Percentiles rank a stretch among this genome's conserved stretches.
phyloP scores from a whole-genome alignment of 1,140 invertebrate genomes.

The Eueides isabella region DNA sequence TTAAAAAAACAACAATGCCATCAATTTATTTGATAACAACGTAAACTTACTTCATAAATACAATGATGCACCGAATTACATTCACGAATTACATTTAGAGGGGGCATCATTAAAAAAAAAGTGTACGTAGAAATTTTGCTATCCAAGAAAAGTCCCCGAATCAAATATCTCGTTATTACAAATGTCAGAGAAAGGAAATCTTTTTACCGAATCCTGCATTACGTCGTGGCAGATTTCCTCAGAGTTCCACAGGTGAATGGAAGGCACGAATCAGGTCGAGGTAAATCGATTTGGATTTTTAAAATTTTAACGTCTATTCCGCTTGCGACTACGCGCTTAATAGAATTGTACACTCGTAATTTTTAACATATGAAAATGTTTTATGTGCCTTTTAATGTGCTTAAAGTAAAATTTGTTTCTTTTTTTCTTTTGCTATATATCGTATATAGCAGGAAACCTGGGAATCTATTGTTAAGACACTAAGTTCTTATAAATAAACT shows the following conservation, averaged over 20 bases:
- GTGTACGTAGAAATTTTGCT: constrained; percentile 12
- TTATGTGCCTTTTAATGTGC: background rate
- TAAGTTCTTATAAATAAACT: too few relatives aligned
- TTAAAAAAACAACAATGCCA: too few relatives aligned
- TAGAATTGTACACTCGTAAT: constrained; percentile 37
- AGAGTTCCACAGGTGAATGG: constrained; percentile 55
- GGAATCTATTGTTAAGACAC: too few relatives aligned
- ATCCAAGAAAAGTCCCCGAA: constrained; percentile 24
- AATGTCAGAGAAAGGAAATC: constrained; percentile 39
- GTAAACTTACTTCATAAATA: background rate
- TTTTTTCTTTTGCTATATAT: too few relatives aligned
- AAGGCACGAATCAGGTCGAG: constrained; percentile 57
- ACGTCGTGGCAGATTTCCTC: constrained; percentile 37
- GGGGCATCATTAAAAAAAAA: constrained; percentile 23
- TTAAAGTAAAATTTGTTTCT: background rate
- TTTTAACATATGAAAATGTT: background rate
- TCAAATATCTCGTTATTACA: constrained; percentile 40
- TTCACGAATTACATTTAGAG: constrained; percentile 17
- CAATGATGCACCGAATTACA: background rate
- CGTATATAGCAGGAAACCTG: too few relatives aligned
- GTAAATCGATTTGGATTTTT: constrained; percentile 58
- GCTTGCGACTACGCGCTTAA: constrained; percentile 53
- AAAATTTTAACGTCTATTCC: constrained; percentile 55
- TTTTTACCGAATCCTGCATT: constrained; percentile 41
- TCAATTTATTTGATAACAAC: background rate